Evolutionary conservation across 2,797 vertebrate species (phyloP).

Genomic region (Thamnophis elegans): DNA sequence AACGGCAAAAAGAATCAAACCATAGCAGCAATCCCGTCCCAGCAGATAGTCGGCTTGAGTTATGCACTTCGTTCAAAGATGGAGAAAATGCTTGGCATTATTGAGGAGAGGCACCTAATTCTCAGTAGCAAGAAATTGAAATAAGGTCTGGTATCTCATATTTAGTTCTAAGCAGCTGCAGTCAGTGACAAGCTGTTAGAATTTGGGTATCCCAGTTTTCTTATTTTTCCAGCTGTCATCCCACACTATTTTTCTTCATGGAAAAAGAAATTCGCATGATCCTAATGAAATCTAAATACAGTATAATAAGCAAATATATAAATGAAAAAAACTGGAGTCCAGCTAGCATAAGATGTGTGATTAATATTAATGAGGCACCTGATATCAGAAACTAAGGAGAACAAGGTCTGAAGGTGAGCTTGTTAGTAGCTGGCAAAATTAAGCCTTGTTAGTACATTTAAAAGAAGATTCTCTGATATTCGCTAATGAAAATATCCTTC

Average conservation of each 20-base stretch:
- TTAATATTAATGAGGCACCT: neutral
- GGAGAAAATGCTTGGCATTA: neutral
- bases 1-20: neutral
- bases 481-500: slow-evolving; percentile 4
- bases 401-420: neutral
- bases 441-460: neutral
- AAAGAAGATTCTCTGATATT: slow-evolving; percentile 20
- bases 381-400: neutral
- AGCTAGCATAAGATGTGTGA: neutral
- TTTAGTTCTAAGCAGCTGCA: neutral
- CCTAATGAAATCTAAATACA: neutral
- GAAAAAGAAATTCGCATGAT: neutral
- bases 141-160: neutral
- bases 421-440: slow-evolving; percentile 20
- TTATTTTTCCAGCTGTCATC: neutral
- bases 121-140: neutral
- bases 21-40: neutral
- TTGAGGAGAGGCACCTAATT: neutral
- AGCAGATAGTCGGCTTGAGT: neutral
- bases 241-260: neutral
- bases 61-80: neutral
- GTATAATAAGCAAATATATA: neutral
- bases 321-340: neutral
- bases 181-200: neutral
- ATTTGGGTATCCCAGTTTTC: neutral